Base-by-base conservation (phyloP, 2,888 invertebrate species). In the Eumerus sabulonum region DNA sequence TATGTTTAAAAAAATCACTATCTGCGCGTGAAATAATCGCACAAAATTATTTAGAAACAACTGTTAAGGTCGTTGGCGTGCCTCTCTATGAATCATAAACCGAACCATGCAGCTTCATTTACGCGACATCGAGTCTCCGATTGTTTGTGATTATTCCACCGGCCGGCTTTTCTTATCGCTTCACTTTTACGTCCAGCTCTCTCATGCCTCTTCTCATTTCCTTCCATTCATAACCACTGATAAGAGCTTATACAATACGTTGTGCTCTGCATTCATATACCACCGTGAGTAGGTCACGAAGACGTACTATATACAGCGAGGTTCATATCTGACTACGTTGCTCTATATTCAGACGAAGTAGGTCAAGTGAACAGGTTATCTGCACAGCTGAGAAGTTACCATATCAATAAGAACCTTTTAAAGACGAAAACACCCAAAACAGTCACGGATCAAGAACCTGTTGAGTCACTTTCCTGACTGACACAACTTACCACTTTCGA, bases 401-500 rank as follows among this genome's bases (percentile, higher is more conserved):
- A 7, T 4, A 27, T n/a, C n/a, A 27, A 4, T 27, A 27, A 27
- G 27, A 27, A n/a, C n/a, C n/a, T n/a, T n/a, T n/a, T n/a, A n/a
- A 27, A 27, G 27, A 4, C 27, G 7, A 27, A 27, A 27, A 27
- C 27, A 27, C 27, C 7, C n/a, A n/a, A n/a, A n/a, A n/a, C n/a
- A n/a, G 7, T 27, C 27, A 27, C 2, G 27, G 27, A 7, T 27
- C 27, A 27, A 27, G 3, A 27, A 27, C 2, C 27, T 27, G 27
- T 27, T 27, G 7, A 7, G 7, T 27, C 27, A 27, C 27, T 27
- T 27, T 7, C 27, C 27, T 27, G n/a, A n/a, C n/a, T n/a, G n/a
- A n/a, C n/a, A 27, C 27, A 27, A 27, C 89, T 89, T 86, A 90
- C 90, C 71, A 93, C 91, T 84, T 90, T 90, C 59, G 89, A 89